Evolutionary conservation across 2,113 vertebrate species (phyloP).

Genomic region (Austrofundulus limnaeus): DNA sequence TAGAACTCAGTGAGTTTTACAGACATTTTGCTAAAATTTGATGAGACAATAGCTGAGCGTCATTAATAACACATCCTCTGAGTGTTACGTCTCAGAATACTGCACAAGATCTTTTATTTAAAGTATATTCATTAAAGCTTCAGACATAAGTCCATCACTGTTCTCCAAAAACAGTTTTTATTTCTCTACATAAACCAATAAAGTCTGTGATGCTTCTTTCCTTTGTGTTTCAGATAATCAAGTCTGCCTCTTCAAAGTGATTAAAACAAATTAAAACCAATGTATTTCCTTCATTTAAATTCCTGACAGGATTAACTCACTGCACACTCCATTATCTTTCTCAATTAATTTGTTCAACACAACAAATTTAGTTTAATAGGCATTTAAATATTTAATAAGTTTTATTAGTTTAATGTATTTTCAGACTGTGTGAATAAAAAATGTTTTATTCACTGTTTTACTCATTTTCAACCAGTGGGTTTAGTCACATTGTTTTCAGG

Average conservation of each 20-base stretch:
- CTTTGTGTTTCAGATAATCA: neutral
- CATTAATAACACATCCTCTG: no score
- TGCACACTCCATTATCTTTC: neutral
- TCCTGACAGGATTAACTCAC: neutral
- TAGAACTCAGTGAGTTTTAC: no score
- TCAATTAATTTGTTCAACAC: slow-evolving; percentile 6
- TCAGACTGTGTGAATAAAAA: neutral
- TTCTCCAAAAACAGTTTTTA: no score
- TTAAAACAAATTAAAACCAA: neutral
- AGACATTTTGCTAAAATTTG: no score
- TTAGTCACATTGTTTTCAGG: neutral
- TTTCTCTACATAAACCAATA: neutral
- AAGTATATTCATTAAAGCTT: slow-evolving; percentile 4
- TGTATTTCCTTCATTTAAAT: no score
- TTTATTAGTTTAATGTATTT: slow-evolving; percentile 11
- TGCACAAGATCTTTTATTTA: slow-evolving; percentile 1
- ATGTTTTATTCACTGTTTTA: neutral
- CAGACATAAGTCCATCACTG: neutral
- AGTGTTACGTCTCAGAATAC: neutral
- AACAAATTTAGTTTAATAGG: slow-evolving; percentile 1
- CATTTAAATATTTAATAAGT: slow-evolving; percentile 5
- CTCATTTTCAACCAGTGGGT: neutral
- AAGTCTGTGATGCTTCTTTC: slow-evolving; percentile 1
- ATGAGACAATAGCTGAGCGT: no score
- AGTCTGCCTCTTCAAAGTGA: slow-evolving; percentile 1